phyloP scores from a whole-genome alignment of 2,797 vertebrate genomes.

The Pseudocheirus occidentalis region DNA sequence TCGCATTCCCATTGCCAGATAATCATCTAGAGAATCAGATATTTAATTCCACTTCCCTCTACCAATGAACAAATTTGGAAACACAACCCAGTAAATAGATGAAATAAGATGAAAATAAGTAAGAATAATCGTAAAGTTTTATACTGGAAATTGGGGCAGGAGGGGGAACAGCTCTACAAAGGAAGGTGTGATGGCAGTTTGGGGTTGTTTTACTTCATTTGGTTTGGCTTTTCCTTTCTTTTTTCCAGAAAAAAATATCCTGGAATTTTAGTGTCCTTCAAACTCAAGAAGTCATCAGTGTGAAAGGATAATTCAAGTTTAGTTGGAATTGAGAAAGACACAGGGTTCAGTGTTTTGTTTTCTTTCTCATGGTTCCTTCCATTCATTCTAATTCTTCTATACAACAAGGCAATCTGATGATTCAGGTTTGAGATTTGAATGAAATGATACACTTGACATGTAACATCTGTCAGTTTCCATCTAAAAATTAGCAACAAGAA shows the following conservation, averaged over 20 bases:
- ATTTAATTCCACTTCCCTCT: background rate
- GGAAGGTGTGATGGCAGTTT: background rate
- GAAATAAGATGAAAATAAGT: background rate
- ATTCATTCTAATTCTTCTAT: too few relatives aligned
- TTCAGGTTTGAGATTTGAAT: background rate
- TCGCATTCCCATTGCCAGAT: background rate
- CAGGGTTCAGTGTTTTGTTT: too few relatives aligned
- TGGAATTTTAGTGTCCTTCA: background rate
- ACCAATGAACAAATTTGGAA: background rate
- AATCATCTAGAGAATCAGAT: background rate
- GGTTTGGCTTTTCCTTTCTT: background rate
- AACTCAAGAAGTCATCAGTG: background rate
- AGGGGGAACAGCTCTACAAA: background rate
- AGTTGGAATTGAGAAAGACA: background rate
- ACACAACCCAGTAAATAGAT: background rate
- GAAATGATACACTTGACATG: background rate
- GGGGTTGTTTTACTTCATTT: background rate
- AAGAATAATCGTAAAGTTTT: background rate
- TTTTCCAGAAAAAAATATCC: background rate
- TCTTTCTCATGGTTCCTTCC: too few relatives aligned
- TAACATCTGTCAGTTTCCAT: background rate
- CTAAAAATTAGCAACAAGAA: background rate
- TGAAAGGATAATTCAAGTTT: background rate
- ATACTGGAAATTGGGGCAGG: background rate
- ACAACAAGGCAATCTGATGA: background rate